Evolutionary conservation across 1,140 invertebrate genomes (phyloP).

Genomic region (Apis cerana): DNA sequence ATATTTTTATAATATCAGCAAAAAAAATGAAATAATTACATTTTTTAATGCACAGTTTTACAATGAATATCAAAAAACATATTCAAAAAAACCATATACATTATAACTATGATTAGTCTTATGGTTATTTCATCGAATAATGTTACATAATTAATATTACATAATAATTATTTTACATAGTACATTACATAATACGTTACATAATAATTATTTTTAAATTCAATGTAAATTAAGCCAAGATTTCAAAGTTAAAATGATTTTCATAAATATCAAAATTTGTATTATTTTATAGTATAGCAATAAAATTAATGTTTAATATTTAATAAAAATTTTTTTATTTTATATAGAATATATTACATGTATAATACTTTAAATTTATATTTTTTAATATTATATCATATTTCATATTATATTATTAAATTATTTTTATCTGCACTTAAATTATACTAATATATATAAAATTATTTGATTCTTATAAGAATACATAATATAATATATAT

Average conservation of each 20-base stretch:
- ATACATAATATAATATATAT: too few species aligned
- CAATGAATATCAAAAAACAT: background rate
- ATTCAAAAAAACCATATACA: background rate
- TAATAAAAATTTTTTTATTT: too few species aligned
- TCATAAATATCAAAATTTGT: background rate
- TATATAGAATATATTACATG: too few species aligned
- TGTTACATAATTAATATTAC: conserved; percentile 25
- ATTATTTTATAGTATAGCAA: background rate
- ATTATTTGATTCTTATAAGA: too few species aligned
- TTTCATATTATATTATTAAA: too few species aligned
- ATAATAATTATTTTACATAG: too few species aligned
- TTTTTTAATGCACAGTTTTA: background rate
- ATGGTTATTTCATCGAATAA: background rate
- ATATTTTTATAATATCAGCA: background rate
- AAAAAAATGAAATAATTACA: background rate
- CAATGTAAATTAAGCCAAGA: background rate
- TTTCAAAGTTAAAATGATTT: background rate
- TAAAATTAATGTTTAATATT: too few species aligned
- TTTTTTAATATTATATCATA: too few species aligned
- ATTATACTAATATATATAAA: too few species aligned
- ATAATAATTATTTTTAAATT: background rate
- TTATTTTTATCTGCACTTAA: too few species aligned
- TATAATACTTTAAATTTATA: too few species aligned
- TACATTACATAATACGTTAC: too few species aligned
- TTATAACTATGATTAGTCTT: background rate